phyloP scores from a whole-genome alignment of 2,797 vertebrate genomes.

The Limnodromus scolopaceus region DNA sequence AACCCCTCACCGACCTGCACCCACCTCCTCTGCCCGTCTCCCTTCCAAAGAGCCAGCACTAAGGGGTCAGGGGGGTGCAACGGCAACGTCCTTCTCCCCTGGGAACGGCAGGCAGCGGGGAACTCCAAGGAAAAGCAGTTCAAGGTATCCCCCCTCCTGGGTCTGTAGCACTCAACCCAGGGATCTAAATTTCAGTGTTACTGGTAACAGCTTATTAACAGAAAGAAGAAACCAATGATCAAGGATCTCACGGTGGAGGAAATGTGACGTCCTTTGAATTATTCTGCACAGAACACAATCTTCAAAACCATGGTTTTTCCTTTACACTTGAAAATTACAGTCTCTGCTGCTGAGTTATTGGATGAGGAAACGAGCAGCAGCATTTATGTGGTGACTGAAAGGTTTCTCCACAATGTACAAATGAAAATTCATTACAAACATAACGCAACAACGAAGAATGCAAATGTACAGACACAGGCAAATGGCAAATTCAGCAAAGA shows the following conservation, averaged over 20 bases:
- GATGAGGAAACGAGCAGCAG: neutral
- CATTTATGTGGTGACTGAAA: neutral
- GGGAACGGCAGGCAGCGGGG: rapidly evolving
- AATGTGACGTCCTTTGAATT: neutral
- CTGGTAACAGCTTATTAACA: neutral
- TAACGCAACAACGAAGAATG: neutral
- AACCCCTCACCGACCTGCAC: rapidly evolving
- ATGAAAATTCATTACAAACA: neutral
- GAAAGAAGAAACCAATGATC: neutral
- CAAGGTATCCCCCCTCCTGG: neutral
- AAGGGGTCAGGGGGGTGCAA: too few relatives aligned
- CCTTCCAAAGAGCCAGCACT: rapidly evolving
- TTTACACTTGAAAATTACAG: neutral
- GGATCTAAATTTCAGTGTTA: neutral
- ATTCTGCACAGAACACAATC: neutral
- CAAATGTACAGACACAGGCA: neutral
- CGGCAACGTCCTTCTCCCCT: rapidly evolving
- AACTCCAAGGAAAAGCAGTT: neutral
- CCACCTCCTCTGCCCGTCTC: rapidly evolving
- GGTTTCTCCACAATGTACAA: neutral
- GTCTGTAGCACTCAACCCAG: neutral
- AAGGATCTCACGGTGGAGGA: neutral
- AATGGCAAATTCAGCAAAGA: neutral
- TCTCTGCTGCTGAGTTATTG: neutral
- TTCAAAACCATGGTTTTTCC: neutral